Percentiles rank a stretch among this genome's conserved stretches.
Evolutionary conservation across 1,140 invertebrate species (phyloP).

Genomic region (Drosophila takahashii): DNA sequence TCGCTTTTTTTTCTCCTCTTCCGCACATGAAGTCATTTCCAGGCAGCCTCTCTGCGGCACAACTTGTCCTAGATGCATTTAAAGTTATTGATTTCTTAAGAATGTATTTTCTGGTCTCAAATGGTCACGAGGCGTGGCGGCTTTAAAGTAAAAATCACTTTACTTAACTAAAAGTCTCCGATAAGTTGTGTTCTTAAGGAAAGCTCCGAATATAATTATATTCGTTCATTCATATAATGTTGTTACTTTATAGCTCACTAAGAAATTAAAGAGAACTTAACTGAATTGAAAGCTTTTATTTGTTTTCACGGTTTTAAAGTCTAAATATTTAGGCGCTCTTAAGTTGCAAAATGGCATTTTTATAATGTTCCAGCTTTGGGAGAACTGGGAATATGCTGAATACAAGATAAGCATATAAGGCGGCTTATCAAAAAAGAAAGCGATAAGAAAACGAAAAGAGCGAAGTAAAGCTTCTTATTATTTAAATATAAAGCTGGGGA

Average conservation of each 20-base stretch:
- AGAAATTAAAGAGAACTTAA: too few relatives aligned
- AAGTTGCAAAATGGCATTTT: too few relatives aligned
- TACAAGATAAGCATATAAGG: neutral
- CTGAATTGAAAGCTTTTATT: too few relatives aligned
- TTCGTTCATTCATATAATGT: too few relatives aligned
- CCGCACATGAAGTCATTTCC: slow-evolving; percentile 14
- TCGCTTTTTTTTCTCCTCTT: neutral
- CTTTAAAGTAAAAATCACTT: neutral
- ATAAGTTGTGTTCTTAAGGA: too few relatives aligned
- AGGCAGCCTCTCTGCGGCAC: slow-evolving; percentile 13
- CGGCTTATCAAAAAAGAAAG: neutral
- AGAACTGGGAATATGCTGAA: neutral
- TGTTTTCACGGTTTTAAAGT: too few relatives aligned
- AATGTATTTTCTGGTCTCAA: neutral
- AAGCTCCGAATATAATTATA: too few relatives aligned
- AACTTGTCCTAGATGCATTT: slow-evolving; percentile 44
- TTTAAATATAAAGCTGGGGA: neutral
- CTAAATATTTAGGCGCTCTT: too few relatives aligned
- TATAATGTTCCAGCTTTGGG: too few relatives aligned
- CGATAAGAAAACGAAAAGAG: neutral
- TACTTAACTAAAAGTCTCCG: neutral
- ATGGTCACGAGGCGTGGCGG: neutral
- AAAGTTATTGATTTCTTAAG: slow-evolving; percentile 59
- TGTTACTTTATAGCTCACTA: too few relatives aligned
- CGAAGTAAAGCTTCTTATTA: neutral